Percentiles rank a stretch among this genome's conserved stretches.
Conservation (phyloP, 2,113 vertebrate genomes). For the Microtus richardsoni region DNA sequence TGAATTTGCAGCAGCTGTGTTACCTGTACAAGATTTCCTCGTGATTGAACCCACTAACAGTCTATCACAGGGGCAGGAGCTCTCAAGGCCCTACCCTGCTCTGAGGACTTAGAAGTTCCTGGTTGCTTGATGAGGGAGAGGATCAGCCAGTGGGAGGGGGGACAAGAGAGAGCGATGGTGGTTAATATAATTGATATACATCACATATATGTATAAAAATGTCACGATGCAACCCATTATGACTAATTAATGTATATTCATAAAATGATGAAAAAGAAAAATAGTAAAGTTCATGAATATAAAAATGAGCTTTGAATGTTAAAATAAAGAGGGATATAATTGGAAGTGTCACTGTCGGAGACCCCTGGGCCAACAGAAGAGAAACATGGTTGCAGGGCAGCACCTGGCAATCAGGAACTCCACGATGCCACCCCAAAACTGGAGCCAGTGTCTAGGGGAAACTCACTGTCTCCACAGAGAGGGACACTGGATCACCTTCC, state of each 20-base stretch:
- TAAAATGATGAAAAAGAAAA: neutral
- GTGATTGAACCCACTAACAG: too few species aligned
- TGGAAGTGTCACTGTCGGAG: neutral
- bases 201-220: neutral
- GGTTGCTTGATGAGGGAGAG: neutral
- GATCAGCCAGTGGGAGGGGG: neutral
- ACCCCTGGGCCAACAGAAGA: neutral
- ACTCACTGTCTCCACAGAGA: neutral
- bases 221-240: neutral
- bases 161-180: neutral
- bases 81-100: neutral
- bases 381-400: neutral
- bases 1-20: neutral
- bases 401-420: neutral
- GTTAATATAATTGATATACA: neutral
- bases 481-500: too few species aligned
- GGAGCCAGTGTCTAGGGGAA: neutral
- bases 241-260: neutral
- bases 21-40: neutral
- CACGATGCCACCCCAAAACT: too few species aligned
- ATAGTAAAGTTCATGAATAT: neutral
- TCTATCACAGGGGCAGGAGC: neutral
- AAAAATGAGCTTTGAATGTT: neutral
- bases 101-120: neutral
- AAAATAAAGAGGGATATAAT: neutral